A percentile compares a stretch with the other conserved stretches of the same genome.
phyloP scores from a whole-genome alignment of 2,113 vertebrate species.

The Nothoprocta perdicaria region DNA sequence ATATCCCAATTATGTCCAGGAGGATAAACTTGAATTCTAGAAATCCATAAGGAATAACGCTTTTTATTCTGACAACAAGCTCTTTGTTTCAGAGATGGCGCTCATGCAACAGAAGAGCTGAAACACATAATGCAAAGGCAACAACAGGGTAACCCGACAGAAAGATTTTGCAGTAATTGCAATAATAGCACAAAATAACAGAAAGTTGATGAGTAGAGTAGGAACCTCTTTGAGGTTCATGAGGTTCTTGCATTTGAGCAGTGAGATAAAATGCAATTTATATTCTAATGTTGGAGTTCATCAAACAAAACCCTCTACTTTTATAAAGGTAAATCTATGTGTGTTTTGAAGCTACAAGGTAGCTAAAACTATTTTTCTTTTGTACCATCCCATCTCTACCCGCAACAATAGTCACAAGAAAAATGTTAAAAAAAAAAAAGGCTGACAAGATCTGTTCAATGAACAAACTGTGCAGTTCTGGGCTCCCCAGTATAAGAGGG shows the following conservation, averaged over 20 bases:
- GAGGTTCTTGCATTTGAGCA: background rate
- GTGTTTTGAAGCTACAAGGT: background rate
- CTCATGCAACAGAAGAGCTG: background rate
- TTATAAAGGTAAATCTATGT: background rate
- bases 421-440: background rate
- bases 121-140: background rate
- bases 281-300: background rate
- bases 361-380: background rate
- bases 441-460: background rate
- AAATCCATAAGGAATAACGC: background rate
- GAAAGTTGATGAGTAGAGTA: background rate
- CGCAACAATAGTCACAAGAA: background rate
- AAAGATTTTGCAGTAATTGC: background rate
- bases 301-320: background rate
- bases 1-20: background rate
- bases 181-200: accelerated
- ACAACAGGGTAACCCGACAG: background rate
- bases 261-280: background rate
- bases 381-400: background rate
- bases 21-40: background rate
- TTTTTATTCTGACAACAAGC: background rate
- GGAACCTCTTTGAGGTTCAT: background rate
- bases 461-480: no score
- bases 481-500: no score
- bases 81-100: background rate